A percentile compares a stretch with the other conserved stretches of the same genome.
Conservation (phyloP, 2,113 vertebrate genomes). For the Myotis davidii region DNA sequence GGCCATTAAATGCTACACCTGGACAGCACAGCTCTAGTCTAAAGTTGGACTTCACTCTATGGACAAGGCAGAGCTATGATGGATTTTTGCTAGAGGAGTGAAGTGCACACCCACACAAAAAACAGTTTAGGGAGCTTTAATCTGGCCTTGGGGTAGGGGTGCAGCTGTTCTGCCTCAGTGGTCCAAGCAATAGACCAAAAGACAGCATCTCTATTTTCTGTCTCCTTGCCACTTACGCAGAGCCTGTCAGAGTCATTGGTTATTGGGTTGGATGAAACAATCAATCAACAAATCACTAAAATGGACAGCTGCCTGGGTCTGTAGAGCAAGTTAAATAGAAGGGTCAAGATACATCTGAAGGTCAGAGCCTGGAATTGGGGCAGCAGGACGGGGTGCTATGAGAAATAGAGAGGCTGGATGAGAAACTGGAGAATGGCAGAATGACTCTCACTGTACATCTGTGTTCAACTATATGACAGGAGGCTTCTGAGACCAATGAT, state of each 20-base stretch:
- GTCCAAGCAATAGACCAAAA: constrained; percentile 6
- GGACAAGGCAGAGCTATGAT: not conserved
- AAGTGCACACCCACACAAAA: not conserved
- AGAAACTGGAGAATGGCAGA: not conserved
- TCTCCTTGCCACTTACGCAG: not conserved
- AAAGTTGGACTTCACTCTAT: not conserved
- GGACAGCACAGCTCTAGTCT: not conserved
- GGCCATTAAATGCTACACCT: not conserved
- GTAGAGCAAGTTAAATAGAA: constrained; percentile 16
- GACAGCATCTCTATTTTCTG: constrained; percentile 39
- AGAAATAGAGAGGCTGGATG: not conserved
- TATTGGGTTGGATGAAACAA: not conserved
- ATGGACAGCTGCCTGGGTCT: not conserved
- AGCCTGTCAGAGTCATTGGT: not conserved
- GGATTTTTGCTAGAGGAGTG: not conserved
- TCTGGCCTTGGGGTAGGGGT: not conserved
- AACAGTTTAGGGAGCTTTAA: not conserved
- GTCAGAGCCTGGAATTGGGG: not conserved
- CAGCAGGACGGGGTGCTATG: not conserved
- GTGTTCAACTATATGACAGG: not conserved
- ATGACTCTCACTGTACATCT: not conserved
- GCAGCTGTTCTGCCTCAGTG: constrained; percentile 41
- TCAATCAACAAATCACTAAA: constrained; percentile 22
- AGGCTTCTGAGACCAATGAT: not conserved
- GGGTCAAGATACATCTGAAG: not conserved